Percentiles rank a stretch among this genome's conserved stretches.
phyloP scores from a whole-genome alignment of 2,888 invertebrate genomes.

The Acanthopleura granulata region DNA sequence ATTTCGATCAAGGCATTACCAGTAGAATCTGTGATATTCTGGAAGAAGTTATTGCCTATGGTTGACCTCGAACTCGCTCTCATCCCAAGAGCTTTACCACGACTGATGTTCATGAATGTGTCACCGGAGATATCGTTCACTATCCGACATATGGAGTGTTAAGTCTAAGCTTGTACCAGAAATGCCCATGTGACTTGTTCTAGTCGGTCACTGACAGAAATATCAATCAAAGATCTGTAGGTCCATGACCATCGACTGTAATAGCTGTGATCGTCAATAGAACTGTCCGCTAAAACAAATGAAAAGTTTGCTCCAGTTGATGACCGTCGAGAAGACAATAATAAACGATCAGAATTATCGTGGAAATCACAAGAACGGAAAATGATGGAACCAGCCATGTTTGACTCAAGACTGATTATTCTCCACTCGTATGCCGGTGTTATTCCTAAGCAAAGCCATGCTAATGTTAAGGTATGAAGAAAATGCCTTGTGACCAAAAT shows the following conservation, averaged over 20 bases:
- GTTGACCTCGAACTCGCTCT: too few species aligned
- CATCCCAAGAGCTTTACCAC: too few species aligned
- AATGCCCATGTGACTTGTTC: background rate
- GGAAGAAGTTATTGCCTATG: too few species aligned
- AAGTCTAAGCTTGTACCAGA: background rate
- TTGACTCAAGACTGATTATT: background rate
- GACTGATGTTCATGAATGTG: too few species aligned
- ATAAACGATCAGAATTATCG: background rate
- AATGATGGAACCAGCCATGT: background rate
- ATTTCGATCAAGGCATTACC: too few species aligned
- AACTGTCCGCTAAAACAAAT: background rate
- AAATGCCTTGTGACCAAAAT: too few species aligned
- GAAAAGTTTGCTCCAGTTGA: background rate
- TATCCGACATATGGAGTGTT: background rate
- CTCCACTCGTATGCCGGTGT: background rate
- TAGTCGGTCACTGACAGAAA: background rate
- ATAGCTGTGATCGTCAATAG: background rate
- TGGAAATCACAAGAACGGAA: background rate
- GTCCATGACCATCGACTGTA: too few species aligned
- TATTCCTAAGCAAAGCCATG: background rate
- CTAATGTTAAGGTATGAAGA: too few species aligned
- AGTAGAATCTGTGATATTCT: too few species aligned
- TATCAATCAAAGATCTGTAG: background rate
- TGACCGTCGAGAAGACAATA: background rate
- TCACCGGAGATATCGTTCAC: too few species aligned